A percentile compares a stretch with the other conserved stretches of the same genome.
phyloP scores from a whole-genome alignment of 2,888 invertebrate genomes.

The Nezara viridula region DNA sequence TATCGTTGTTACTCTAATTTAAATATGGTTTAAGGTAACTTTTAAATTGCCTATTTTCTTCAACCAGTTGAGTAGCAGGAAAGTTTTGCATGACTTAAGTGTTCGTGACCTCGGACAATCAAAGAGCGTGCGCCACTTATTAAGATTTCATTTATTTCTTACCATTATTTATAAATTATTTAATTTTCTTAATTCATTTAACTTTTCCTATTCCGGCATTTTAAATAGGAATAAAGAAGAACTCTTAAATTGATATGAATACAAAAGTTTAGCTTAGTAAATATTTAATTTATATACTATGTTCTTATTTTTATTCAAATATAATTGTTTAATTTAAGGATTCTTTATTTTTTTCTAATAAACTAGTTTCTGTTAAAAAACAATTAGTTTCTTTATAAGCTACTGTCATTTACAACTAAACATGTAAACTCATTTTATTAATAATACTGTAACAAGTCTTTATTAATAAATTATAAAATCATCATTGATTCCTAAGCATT shows the following conservation, averaged over 20 bases:
- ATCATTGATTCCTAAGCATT: too few relatives aligned
- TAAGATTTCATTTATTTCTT: not conserved
- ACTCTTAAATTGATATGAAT: not conserved
- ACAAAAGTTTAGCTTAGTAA: too few relatives aligned
- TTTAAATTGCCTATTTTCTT: conserved; percentile 38
- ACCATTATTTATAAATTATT: conserved; percentile 6
- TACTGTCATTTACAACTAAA: too few relatives aligned
- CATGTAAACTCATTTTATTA: too few relatives aligned
- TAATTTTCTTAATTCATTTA: not conserved
- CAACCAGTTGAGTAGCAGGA: not conserved
- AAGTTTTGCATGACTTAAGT: not conserved
- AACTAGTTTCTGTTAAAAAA: too few relatives aligned
- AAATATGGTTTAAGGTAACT: not conserved
- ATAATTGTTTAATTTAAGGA: too few relatives aligned
- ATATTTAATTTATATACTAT: too few relatives aligned
- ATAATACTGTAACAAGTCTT: too few relatives aligned
- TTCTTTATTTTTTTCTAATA: too few relatives aligned
- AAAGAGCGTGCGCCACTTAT: not conserved
- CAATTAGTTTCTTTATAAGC: too few relatives aligned
- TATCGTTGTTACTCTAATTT: not conserved
- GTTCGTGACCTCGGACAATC: not conserved
- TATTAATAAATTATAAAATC: too few relatives aligned
- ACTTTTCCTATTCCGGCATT: not conserved
- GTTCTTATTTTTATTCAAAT: too few relatives aligned
- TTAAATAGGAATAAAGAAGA: not conserved